Base-by-base conservation (phyloP, 2,797 vertebrate species). In the Myiotriccus ornatus region DNA sequence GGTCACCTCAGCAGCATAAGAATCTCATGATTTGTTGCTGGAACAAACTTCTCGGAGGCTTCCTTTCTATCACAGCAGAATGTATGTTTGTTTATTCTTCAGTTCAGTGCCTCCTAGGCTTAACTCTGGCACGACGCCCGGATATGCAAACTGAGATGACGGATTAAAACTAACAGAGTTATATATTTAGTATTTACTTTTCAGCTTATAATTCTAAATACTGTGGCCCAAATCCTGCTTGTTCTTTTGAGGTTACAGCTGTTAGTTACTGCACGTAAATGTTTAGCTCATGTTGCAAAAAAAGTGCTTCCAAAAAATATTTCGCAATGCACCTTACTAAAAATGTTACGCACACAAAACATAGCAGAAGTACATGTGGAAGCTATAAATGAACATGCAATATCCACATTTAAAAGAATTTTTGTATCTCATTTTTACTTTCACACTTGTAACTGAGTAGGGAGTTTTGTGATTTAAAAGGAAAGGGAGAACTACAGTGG, bases 111-210 rank as follows among this genome's bases (percentile, higher is more conserved):
- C 74, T 77, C 85, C 56, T 13, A 37, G 56, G 37, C 75, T 62
- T 74, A 44, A 71, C 32, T 60, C 77, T 94, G 85, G 70, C 52
- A 3, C 1, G 17, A 34, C 4, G 30, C 89, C 87, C 50, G 25
- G 47, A 84, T 22, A n/a, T 67, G 60, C 79, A 84, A 89, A 90
- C 77, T 47, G 55, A 92, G 74, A 89, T 4, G 24, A 90, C 24
- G 23, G 60, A 90, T 90, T 91, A 67, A 88, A 95, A 83, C 52
- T 56, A 87, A 83, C 47, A 82, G 87, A 94, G 93, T 80, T 11
- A 70, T 37, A 49, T 52, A 60, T 74, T 93, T 90, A 73, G 30
- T 94, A 55, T 87, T 94, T 77, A 77, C 6, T 87, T 94, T 79
- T 86, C 4, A 5, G 59, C 12, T 89, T 39, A n/a, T 62, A 89